Percentiles rank a stretch among this genome's conserved stretches.
Conservation (phyloP, 2,113 vertebrate species). For the Passer montanus region DNA sequence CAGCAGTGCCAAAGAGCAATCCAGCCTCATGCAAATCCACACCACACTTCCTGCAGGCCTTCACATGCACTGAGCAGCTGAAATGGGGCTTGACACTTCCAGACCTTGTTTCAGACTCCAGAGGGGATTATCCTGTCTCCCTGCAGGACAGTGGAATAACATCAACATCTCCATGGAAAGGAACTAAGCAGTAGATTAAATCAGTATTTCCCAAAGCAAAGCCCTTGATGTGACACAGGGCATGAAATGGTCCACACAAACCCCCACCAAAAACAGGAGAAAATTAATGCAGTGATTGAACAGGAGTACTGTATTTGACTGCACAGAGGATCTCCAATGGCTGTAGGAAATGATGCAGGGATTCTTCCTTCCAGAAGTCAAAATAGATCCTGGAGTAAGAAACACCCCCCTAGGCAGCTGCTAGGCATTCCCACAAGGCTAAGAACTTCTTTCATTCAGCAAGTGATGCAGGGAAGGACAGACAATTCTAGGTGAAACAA, state of each 20-base stretch:
- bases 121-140: background rate
- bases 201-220: background rate
- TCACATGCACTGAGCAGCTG: background rate
- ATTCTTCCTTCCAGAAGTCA: background rate
- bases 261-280: background rate
- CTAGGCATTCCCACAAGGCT: background rate
- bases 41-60: background rate
- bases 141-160: background rate
- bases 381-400: background rate
- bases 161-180: background rate
- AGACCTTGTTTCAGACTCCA: background rate
- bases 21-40: background rate
- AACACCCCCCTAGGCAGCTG: background rate
- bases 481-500: background rate
- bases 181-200: background rate
- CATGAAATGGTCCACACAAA: background rate
- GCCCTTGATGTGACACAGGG: background rate
- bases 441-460: background rate
- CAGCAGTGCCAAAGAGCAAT: background rate
- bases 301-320: background rate
- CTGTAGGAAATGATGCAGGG: background rate
- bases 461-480: background rate
- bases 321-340: background rate
- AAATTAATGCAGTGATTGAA: background rate
- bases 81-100: background rate